These are phyloP conservation scores for Stichopus chloronotus DNA, from an alignment of 35 echinoderm and acorn worm species.

Conservation along the genomic window DNA sequence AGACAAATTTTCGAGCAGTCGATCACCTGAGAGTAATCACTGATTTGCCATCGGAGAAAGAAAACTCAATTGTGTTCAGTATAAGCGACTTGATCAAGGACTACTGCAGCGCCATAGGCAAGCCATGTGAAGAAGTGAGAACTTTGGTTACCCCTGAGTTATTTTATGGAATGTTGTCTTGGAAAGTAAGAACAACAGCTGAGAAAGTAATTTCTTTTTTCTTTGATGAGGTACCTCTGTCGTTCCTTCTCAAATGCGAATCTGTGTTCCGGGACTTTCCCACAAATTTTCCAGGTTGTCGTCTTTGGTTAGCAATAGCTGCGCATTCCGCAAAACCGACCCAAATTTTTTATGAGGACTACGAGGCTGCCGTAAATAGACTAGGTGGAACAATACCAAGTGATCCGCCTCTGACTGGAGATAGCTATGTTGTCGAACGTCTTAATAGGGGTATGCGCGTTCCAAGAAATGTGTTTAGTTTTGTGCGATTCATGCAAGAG, in stretches of 20 bases:
- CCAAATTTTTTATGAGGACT: neutral
- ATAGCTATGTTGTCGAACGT: neutral
- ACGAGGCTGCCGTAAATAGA: neutral
- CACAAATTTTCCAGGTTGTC: neutral
- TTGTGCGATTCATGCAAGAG: neutral
- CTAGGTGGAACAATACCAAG: neutral
- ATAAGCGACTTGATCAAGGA: neutral
- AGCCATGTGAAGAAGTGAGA: neutral
- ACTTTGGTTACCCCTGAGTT: constrained; percentile 16
- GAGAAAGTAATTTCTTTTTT: neutral
- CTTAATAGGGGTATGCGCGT: constrained; percentile 13
- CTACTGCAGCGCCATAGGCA: neutral
- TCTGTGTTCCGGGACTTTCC: neutral
- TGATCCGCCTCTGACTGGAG: neutral
- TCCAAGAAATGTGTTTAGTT: constrained; percentile 18
- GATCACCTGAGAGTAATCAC: neutral
- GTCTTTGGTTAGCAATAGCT: neutral
- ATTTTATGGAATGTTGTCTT: neutral
- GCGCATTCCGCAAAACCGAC: constrained; percentile 24
- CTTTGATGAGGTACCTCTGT: constrained; percentile 20
- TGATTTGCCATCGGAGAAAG: neutral
- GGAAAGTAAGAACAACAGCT: neutral
- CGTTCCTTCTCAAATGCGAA: constrained; percentile 15
- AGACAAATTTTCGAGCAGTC: neutral
- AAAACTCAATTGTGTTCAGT: neutral